phyloP scores from a whole-genome alignment of 2,797 vertebrate species.

The Chelon auratus region DNA sequence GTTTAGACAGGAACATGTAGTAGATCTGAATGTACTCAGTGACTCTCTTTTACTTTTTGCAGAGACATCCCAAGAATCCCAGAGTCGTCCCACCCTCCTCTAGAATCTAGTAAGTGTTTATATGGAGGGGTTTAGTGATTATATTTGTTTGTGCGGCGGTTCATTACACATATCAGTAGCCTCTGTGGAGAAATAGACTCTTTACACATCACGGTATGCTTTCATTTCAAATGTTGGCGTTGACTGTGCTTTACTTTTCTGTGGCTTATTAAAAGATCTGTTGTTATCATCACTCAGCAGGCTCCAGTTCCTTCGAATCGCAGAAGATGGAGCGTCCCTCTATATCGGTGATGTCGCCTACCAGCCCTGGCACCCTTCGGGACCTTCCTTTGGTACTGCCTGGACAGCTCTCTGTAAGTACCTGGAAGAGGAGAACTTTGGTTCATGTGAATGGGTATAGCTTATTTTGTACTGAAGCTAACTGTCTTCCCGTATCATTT shows the following conservation, averaged over 20 bases:
- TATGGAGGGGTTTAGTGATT: slow-evolving; percentile 2
- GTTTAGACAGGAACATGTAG: no score
- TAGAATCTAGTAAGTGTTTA: slow-evolving; percentile 95
- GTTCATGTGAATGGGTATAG: not conserved
- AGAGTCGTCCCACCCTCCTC: slow-evolving; percentile 95
- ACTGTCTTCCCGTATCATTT: not conserved
- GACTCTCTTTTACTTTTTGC: slow-evolving; percentile 43
- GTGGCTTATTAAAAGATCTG: not conserved
- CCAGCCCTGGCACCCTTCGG: slow-evolving; percentile 94
- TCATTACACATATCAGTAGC: no score
- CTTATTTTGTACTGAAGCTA: not conserved
- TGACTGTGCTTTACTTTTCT: not conserved
- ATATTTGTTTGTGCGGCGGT: not conserved
- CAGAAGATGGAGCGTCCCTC: slow-evolving; percentile 98
- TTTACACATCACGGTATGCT: not conserved
- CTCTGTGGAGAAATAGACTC: no score
- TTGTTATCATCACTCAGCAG: slow-evolving; percentile 73
- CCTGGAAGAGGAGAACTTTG: not conserved
- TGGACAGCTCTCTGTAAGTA: slow-evolving; percentile 95
- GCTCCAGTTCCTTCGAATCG: slow-evolving; percentile 99
- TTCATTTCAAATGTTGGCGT: not conserved
- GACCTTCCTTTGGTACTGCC: slow-evolving; percentile 94
- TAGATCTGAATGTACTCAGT: not conserved
- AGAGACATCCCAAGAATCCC: slow-evolving; percentile 98
- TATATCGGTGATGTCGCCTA: slow-evolving; percentile 98